A percentile compares a stretch with the other conserved stretches of the same genome.
Evolutionary conservation across 2,797 vertebrate genomes (phyloP).

Genomic region (Coregonus suidteri): DNA sequence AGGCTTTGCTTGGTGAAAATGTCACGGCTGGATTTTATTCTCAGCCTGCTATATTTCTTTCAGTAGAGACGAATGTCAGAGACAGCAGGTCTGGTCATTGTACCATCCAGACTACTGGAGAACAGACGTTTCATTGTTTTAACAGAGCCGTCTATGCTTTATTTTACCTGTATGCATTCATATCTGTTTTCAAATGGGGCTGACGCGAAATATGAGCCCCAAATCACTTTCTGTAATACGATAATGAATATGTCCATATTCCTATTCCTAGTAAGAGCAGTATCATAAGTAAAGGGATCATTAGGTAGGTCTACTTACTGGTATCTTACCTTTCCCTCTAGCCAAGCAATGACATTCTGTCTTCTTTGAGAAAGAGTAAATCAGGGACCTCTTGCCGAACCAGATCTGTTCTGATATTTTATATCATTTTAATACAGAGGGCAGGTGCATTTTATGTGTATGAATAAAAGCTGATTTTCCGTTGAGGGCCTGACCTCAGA

Average conservation of each 20-base stretch:
- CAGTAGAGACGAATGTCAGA: constrained; percentile 24
- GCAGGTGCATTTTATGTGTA: constrained; percentile 66
- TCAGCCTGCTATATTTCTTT: constrained; percentile 59
- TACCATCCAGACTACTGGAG: constrained; percentile 31
- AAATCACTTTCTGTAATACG: constrained; percentile 19
- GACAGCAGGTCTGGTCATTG: constrained; percentile 26
- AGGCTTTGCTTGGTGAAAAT: constrained; percentile 56
- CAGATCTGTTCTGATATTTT: constrained; percentile 38
- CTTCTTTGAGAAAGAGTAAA: constrained; percentile 39
- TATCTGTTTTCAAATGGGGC: constrained; percentile 13
- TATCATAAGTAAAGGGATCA: not conserved
- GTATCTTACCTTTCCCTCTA: not conserved
- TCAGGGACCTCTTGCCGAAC: constrained; percentile 41
- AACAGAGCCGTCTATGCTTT: constrained; percentile 49
- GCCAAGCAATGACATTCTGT: constrained; percentile 26
- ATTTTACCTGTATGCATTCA: constrained; percentile 53
- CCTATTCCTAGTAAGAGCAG: not conserved
- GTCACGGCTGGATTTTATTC: constrained; percentile 53
- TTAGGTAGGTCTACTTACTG: not conserved
- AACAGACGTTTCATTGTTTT: constrained; percentile 75
- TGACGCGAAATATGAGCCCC: constrained; percentile 25
- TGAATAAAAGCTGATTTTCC: constrained; percentile 60
- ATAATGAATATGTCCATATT: constrained; percentile 12
- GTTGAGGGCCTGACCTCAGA: constrained; percentile 20
- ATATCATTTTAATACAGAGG: constrained; percentile 39